Base-by-base conservation (phyloP, 2,888 invertebrate genomes). In the Cerastis leucographa region DNA sequence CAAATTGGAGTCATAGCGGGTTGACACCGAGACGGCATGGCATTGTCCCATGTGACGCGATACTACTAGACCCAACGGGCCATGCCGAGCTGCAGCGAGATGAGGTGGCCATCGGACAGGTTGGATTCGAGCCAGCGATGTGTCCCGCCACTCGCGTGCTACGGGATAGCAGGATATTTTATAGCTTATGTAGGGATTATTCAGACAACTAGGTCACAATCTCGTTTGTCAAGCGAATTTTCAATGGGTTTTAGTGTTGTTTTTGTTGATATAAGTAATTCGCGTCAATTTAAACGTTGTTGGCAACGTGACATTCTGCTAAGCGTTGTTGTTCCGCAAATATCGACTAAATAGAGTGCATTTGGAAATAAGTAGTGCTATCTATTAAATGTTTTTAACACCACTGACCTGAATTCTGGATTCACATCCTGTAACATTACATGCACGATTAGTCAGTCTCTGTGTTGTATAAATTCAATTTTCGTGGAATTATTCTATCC, bases 81-180 rank as follows among this genome's bases (percentile, higher is more conserved):
- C 84, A 77, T 85, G 88, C 83, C 89, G 85, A 78, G 85, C 42
- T 42, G 42, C 81, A 69, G 74, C 80, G 87, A 85, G 87, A 88
- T 87, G 86, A 86, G 85, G 78, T 86, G 82, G 78, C 80, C 85
- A 80, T 77, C 83, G 86, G 90, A 91, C 92, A 90, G 89, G 87
- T 93, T 95, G 95, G 95, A 94, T 83, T 76, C 85, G 83, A 87
- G 94, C 95, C 95, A 95, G 91, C 86, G 84, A 88, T 88, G 87
- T 94, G 92, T 92, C 91, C 90, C 90, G 86, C 88, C 86, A 87
- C 85, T 85, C 85, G 85, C 85, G 78, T 84, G 85, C 84, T 84
- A 81, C 83, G 89, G 88, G 87, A 86, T 90, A 90, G 89, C 91
- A 89, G 91, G 90, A 91, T 89, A 91, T 89, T 90, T n/a, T n/a